Conservation (phyloP, 64 coral and sea anemone species). For the Montipora sp. region DNA sequence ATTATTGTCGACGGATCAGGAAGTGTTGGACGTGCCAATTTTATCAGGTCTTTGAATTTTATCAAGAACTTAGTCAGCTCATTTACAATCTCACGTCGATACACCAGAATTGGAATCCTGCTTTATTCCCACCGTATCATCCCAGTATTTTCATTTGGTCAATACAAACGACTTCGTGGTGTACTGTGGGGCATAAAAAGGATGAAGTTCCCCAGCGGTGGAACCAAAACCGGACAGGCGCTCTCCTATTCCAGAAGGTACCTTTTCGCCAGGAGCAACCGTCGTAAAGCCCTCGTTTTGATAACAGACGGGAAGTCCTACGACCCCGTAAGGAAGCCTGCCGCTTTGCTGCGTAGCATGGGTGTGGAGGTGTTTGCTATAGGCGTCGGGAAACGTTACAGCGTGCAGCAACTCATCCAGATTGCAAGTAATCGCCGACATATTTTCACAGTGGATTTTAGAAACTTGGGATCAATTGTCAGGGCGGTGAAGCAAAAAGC, state of each 20-base stretch:
- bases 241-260: conserved; percentile 49
- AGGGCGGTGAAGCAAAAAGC: conserved; percentile 76
- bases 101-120: conserved; percentile 75
- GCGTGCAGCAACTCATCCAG: conserved; percentile 40
- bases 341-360: conserved; percentile 19
- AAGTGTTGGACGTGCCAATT: conserved; percentile 81
- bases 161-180: conserved; percentile 33
- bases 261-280: conserved; percentile 64
- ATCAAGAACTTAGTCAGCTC: conserved; percentile 76
- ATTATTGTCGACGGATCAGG: conserved; percentile 85
- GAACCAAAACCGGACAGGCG: conserved; percentile 73
- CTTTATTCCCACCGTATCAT: conserved; percentile 48
- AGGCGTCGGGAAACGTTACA: conserved; percentile 54
- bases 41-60: conserved; percentile 67
- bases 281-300: conserved; percentile 53
- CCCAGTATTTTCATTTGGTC: conserved; percentile 65
- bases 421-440: conserved; percentile 66
- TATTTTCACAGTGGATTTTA: conserved; percentile 68
- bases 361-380: conserved; percentile 56
- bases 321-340: conserved; percentile 31
- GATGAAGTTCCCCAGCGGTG: conserved; percentile 69
- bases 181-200: conserved; percentile 52
- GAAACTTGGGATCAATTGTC: conserved; percentile 52
- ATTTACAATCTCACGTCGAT: conserved; percentile 71
- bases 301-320: conserved; percentile 74